Base-by-base conservation (phyloP, 2,113 vertebrate species). In the Cairina moschata region DNA sequence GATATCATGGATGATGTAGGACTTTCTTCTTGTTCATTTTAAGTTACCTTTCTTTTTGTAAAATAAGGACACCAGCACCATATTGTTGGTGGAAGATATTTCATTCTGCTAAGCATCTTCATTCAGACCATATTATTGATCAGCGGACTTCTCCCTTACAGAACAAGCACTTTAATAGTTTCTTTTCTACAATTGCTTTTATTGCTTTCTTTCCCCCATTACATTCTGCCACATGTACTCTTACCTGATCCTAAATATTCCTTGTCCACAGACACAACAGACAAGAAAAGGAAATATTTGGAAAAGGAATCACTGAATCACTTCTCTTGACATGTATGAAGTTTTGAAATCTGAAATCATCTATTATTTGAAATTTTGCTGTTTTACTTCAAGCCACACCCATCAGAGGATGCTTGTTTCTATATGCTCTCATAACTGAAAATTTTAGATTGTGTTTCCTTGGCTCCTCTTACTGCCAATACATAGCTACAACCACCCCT, bases 401-500 rank as follows among this genome's bases (percentile, higher is more conserved):
- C 17, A 75, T 50, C 25, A 29, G 1, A 22, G 44, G 8, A 79
- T 32, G 32, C 29, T 75, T 48, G 28, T 18, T 65, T 44, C 60
- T 58, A 21, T 26, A 11, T 4, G 14, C 17, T 36, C 34, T 66
- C 65, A 44, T 2, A 59, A 56, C 22, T 59, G 40, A 82, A 68
- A 55, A 59, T 2, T 36, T 9, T 9, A 79, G 13, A 6, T 14
- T 32, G 42, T 58, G 23, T 18, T 44, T 91, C 29, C 78, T 32
- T 58, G 63, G 17, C 23, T 88, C 16, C 63, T 82, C 55, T 92
- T 40, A 9, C 69, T 82, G 81, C 23, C 74, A 58, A 7, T 6
- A 28, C 21, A 31, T 14, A 25, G 25, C 29, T 73, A 62, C 0
- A 0, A 23, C 76, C 74, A 32, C 18, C 9, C 23, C 14, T 38